Percentiles rank a stretch among this genome's conserved stretches.
phyloP scores from a whole-genome alignment of 2,797 vertebrate genomes.

The Kryptopterus vitreolus region DNA sequence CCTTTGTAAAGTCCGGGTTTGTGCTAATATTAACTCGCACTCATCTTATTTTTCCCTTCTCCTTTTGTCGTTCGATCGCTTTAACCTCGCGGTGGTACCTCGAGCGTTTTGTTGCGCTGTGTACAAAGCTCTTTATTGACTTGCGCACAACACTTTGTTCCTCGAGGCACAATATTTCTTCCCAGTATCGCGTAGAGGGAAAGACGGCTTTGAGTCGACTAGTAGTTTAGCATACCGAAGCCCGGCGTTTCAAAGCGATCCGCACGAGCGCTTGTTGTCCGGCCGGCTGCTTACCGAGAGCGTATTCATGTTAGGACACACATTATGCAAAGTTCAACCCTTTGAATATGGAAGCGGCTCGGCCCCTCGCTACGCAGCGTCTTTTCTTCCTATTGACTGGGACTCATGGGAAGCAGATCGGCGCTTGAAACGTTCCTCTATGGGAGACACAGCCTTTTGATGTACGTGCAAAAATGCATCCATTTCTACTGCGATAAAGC shows the following conservation, averaged over 20 bases:
- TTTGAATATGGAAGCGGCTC: neutral
- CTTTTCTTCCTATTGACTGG: neutral
- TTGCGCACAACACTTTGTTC: neutral
- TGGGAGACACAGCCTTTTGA: neutral
- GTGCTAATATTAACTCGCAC: constrained; percentile 10
- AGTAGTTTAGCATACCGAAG: neutral
- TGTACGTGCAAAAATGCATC: neutral
- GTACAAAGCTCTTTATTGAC: constrained; percentile 28
- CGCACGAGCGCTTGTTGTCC: neutral
- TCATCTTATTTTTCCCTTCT: neutral
- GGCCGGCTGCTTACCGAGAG: neutral
- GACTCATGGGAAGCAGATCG: neutral
- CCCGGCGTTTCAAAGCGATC: neutral
- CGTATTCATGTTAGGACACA: neutral
- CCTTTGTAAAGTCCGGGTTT: neutral
- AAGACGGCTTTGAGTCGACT: neutral
- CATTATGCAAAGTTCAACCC: neutral
- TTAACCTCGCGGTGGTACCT: neutral
- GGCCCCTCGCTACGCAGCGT: neutral
- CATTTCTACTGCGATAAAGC: neutral
- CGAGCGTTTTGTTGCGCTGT: neutral
- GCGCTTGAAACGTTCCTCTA: neutral
- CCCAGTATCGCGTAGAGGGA: neutral
- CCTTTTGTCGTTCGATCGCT: constrained; percentile 19
- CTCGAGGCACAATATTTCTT: constrained; percentile 25